Percentiles rank a stretch among this genome's conserved stretches.
Conservation (phyloP, 2,113 vertebrate genomes). For the Phyllopteryx taeniolatus region DNA sequence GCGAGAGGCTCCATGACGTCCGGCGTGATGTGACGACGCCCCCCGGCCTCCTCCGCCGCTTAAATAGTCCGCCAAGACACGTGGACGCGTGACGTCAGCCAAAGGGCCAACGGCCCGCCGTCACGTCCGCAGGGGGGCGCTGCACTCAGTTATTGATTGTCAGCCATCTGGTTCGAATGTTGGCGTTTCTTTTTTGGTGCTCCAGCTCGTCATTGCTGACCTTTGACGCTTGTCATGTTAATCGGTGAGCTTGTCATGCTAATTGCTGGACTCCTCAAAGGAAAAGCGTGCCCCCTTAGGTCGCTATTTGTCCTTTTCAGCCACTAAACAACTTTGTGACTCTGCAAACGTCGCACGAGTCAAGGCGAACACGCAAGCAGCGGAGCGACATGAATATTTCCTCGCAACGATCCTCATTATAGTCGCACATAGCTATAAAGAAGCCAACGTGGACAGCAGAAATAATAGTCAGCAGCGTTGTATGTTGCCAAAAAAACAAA, state of each 20-base stretch:
- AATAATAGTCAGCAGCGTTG: too few species aligned
- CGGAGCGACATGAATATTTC: too few species aligned
- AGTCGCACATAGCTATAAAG: too few species aligned
- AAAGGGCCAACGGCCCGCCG: background rate
- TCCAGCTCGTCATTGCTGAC: slow-evolving; percentile 68
- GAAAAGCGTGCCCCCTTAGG: slow-evolving; percentile 33
- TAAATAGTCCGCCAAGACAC: background rate
- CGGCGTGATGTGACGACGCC: background rate
- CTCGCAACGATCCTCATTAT: too few species aligned
- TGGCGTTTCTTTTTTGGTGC: slow-evolving; percentile 67
- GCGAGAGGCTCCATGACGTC: slow-evolving; percentile 37
- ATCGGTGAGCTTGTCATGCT: slow-evolving; percentile 69
- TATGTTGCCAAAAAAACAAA: too few species aligned
- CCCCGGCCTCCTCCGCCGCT: background rate
- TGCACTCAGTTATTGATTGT: slow-evolving; percentile 65
- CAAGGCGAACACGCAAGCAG: too few species aligned
- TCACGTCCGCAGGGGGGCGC: slow-evolving; percentile 40
- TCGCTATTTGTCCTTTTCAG: slow-evolving; percentile 24
- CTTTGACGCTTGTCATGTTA: slow-evolving; percentile 66
- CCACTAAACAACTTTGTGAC: slow-evolving; percentile 18
- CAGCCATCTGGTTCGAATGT: slow-evolving; percentile 74
- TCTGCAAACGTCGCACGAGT: too few species aligned
- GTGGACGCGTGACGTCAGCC: background rate
- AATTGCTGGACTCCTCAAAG: slow-evolving; percentile 67
- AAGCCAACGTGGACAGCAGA: too few species aligned